phyloP scores from a whole-genome alignment of 2,797 vertebrate genomes.

The Cyprinella venusta region DNA sequence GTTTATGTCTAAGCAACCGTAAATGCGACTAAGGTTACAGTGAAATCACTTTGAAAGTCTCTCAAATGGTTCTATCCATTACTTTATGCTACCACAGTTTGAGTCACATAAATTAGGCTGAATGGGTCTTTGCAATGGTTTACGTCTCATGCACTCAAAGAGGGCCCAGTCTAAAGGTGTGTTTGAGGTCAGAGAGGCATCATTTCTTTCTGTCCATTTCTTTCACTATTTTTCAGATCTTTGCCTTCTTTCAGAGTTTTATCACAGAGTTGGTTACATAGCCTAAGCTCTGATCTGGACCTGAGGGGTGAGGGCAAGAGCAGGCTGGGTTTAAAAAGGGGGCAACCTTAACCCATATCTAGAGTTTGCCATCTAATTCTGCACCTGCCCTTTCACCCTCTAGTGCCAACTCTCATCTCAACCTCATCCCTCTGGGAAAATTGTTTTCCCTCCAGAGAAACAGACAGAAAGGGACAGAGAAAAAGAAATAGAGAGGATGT shows the following conservation, averaged over 20 bases:
- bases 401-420: slow-evolving; percentile 42
- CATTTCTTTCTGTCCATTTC: slow-evolving; percentile 33
- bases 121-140: slow-evolving; percentile 6
- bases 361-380: slow-evolving; percentile 42
- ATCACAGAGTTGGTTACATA: slow-evolving; percentile 37
- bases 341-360: slow-evolving; percentile 56
- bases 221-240: slow-evolving; percentile 34
- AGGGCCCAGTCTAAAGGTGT: slow-evolving; percentile 8
- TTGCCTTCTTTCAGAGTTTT: slow-evolving; percentile 18
- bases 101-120: slow-evolving; percentile 1
- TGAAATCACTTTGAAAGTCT: slow-evolving; percentile 43
- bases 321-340: slow-evolving; percentile 49
- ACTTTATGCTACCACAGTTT: slow-evolving; percentile 1
- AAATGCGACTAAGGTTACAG: slow-evolving; percentile 47
- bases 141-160: neutral
- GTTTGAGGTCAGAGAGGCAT: slow-evolving; percentile 28
- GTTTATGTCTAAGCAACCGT: slow-evolving; percentile 54
- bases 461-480: slow-evolving; percentile 20
- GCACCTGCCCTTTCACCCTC: slow-evolving; percentile 51
- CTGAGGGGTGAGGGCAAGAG: slow-evolving; percentile 47
- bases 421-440: slow-evolving; percentile 72
- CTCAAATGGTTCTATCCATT: slow-evolving; percentile 40
- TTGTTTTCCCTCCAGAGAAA: slow-evolving; percentile 63
- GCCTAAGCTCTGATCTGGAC: slow-evolving; percentile 41
- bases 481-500: slow-evolving; percentile 19